Evolutionary conservation across 2,888 invertebrate species (phyloP).

Genomic region (Acanthacorydalis orientalis): DNA sequence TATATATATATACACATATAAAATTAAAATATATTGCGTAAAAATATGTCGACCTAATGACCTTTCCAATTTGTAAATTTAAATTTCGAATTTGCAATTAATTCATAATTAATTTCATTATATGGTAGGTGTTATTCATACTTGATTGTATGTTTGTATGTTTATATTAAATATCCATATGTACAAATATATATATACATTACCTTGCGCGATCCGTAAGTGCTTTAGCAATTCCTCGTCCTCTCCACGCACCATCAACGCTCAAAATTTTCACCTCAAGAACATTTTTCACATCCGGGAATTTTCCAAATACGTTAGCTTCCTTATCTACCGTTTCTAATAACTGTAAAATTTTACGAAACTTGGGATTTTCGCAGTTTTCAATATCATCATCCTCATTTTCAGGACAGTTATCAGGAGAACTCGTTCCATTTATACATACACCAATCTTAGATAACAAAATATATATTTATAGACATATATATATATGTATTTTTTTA

Average conservation of each 20-base stretch:
- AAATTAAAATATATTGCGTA: too few species aligned
- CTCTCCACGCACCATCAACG: slow-evolving; percentile 46
- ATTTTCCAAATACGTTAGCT: slow-evolving; percentile 37
- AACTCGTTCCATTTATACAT: slow-evolving; percentile 19
- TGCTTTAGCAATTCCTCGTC: slow-evolving; percentile 46
- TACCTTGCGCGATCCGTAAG: slow-evolving; percentile 45
- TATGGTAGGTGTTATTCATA: too few species aligned
- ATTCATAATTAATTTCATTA: too few species aligned
- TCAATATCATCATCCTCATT: slow-evolving; percentile 28
- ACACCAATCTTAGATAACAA: slow-evolving; percentile 18
- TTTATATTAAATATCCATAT: too few species aligned
- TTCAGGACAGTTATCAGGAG: slow-evolving; percentile 24
- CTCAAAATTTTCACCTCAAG: slow-evolving; percentile 48
- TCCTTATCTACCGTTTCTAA: slow-evolving; percentile 36
- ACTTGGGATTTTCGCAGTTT: slow-evolving; percentile 39
- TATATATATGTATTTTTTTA: too few species aligned
- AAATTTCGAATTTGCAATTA: too few species aligned
- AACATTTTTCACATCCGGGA: slow-evolving; percentile 32
- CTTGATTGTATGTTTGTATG: too few species aligned
- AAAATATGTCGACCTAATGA: too few species aligned
- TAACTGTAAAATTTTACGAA: slow-evolving; percentile 44
- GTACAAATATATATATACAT: slow-evolving; percentile 16
- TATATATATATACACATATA: too few species aligned
- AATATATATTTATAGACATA: neutral
- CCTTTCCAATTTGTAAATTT: too few species aligned